A percentile compares a stretch with the other conserved stretches of the same genome.
Evolutionary conservation across 2,797 vertebrate species (phyloP).

Genomic region (Chelon auratus): DNA sequence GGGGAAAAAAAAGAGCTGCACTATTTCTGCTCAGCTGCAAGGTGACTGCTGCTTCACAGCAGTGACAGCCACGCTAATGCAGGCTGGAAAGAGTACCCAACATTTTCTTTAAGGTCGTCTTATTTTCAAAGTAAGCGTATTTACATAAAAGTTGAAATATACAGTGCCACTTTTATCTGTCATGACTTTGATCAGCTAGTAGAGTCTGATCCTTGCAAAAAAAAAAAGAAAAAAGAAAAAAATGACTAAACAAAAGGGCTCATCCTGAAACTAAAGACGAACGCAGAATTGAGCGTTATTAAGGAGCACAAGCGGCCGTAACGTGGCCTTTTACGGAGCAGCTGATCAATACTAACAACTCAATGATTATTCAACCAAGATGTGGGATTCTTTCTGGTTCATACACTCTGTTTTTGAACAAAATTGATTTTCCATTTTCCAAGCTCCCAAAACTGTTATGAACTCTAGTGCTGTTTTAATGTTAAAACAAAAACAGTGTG

Average conservation of each 20-base stretch:
- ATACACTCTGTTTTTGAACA: conserved; percentile 9
- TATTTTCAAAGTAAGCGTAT: conserved; percentile 10
- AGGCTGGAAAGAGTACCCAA: conserved; percentile 9
- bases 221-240: conserved; percentile 15
- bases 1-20: conserved; percentile 57
- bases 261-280: background rate
- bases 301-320: conserved; percentile 8
- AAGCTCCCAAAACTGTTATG: conserved; percentile 2
- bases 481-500: background rate
- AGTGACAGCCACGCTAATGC: conserved; percentile 46
- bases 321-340: conserved; percentile 27
- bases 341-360: conserved; percentile 47
- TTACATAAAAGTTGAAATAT: background rate
- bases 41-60: conserved; percentile 80
- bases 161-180: background rate
- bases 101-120: conserved; percentile 15
- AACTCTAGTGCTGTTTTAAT: conserved; percentile 16
- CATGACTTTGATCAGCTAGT: background rate
- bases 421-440: conserved; percentile 34
- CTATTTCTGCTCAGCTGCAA: conserved; percentile 84
- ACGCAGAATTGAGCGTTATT: conserved; percentile 7
- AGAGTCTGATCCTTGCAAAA: conserved; percentile 1
- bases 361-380: conserved; percentile 33
- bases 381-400: conserved; percentile 13
- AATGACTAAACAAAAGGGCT: background rate